A percentile compares a stretch with the other conserved stretches of the same genome.
phyloP scores from a whole-genome alignment of 1,140 invertebrate genomes.

The Ylistrum balloti region DNA sequence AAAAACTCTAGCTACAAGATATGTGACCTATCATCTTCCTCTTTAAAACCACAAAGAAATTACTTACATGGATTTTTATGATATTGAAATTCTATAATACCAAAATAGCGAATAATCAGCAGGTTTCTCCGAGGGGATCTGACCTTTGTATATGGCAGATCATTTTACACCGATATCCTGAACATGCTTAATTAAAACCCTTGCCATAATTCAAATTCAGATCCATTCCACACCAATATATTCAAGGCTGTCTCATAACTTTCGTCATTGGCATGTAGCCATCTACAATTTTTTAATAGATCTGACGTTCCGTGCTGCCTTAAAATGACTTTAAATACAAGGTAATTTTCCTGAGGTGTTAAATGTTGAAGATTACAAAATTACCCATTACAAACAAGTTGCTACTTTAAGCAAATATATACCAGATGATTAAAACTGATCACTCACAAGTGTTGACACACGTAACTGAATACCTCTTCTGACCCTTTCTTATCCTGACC shows the following conservation, averaged over 20 bases:
- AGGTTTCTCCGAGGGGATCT: background rate
- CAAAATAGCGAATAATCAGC: background rate
- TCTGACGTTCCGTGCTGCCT: background rate
- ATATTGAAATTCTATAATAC: background rate
- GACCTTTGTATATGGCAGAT: background rate
- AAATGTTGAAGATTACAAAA: background rate
- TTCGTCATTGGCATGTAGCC: background rate
- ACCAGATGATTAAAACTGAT: background rate
- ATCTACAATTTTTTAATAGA: background rate
- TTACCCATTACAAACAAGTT: conserved; percentile 29
- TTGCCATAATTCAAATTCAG: conserved; percentile 18
- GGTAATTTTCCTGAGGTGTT: conserved; percentile 4
- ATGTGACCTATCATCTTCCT: background rate
- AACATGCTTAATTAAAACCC: background rate
- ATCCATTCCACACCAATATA: background rate
- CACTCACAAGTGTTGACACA: background rate
- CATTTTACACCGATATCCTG: conserved; percentile 15
- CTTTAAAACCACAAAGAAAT: background rate
- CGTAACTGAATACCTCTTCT: background rate
- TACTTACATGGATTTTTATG: background rate
- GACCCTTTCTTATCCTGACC: background rate
- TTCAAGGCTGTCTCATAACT: background rate
- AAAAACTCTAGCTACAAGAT: background rate
- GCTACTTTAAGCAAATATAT: background rate
- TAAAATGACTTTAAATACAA: conserved; percentile 20